A percentile compares a stretch with the other conserved stretches of the same genome.
Conservation (phyloP, 2,888 invertebrate genomes). For the Odontocolon sp. region DNA sequence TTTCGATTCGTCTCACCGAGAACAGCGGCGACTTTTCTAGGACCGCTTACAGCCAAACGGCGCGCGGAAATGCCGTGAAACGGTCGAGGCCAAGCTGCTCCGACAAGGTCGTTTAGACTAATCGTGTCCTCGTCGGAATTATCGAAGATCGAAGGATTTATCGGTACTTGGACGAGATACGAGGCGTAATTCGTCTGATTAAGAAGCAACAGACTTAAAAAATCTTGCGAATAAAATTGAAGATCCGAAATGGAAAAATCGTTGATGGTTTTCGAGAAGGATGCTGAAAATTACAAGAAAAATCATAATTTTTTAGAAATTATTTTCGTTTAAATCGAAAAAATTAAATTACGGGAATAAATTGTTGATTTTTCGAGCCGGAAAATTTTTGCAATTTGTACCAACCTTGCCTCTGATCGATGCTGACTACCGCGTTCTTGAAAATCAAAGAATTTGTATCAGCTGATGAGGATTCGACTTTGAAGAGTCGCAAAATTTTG, state of each 20-base stretch:
- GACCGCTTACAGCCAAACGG: conserved; percentile 92
- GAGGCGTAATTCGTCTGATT: conserved; percentile 73
- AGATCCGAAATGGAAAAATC: conserved; percentile 84
- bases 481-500: conserved; percentile 73
- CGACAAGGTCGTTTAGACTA: conserved; percentile 71
- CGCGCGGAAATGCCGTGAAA: conserved; percentile 79
- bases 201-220: conserved; percentile 85
- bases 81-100: conserved; percentile 71
- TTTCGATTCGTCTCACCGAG: conserved; percentile 90
- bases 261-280: conserved; percentile 64
- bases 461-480: conserved; percentile 63
- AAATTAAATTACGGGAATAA: background rate
- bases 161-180: conserved; percentile 74
- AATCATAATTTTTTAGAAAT: background rate
- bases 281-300: conserved; percentile 60
- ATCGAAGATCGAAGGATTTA: conserved; percentile 65
- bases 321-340: background rate
- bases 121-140: conserved; percentile 62
- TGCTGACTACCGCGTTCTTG: conserved; percentile 66
- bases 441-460: conserved; percentile 65
- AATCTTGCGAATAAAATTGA: conserved; percentile 89
- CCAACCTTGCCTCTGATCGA: conserved; percentile 74
- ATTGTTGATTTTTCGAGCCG: background rate
- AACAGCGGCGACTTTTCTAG: conserved; percentile 91
- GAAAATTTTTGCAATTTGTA: too few relatives aligned